These are phyloP conservation scores for Nycticryphes semicollaris DNA, from an alignment of 2,113 vertebrate genomes.

Conservation along the genomic window DNA sequence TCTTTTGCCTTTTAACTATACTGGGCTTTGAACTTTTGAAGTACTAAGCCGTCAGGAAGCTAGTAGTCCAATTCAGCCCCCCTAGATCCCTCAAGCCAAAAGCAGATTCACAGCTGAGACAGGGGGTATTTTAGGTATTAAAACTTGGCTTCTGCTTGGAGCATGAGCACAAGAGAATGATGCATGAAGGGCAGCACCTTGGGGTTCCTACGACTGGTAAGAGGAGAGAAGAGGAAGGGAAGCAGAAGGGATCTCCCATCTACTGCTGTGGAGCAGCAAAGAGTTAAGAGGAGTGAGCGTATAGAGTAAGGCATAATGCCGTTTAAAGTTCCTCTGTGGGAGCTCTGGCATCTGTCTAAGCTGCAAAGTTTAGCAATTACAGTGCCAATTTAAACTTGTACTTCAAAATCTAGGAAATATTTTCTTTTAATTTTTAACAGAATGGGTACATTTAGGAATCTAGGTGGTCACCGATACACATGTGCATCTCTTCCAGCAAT, in stretches of 20 bases:
- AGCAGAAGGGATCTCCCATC: not conserved
- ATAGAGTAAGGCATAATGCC: not conserved
- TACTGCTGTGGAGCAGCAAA: not conserved
- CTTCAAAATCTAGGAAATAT: not conserved
- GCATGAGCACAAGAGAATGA: not conserved
- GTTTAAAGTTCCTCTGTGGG: not conserved
- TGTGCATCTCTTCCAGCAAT: not conserved
- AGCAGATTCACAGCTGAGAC: not conserved
- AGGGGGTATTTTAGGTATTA: not conserved
- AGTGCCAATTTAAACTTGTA: conserved; percentile 3
- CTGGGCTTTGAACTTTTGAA: not conserved
- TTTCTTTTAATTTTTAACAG: not conserved
- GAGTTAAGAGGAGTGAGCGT: not conserved
- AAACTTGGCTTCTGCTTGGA: not conserved
- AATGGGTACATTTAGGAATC: not conserved
- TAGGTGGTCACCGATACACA: not conserved
- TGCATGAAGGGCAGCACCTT: not conserved
- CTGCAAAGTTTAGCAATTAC: not conserved
- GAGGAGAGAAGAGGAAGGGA: not conserved
- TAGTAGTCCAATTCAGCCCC: not conserved
- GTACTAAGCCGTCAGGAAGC: not conserved
- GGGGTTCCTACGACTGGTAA: not conserved
- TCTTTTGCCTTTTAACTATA: not conserved
- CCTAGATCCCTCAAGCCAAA: not conserved
- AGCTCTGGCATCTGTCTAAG: not conserved